phyloP scores from a whole-genome alignment of 2,113 vertebrate genomes.

The Mandrillus leucophaeus region DNA sequence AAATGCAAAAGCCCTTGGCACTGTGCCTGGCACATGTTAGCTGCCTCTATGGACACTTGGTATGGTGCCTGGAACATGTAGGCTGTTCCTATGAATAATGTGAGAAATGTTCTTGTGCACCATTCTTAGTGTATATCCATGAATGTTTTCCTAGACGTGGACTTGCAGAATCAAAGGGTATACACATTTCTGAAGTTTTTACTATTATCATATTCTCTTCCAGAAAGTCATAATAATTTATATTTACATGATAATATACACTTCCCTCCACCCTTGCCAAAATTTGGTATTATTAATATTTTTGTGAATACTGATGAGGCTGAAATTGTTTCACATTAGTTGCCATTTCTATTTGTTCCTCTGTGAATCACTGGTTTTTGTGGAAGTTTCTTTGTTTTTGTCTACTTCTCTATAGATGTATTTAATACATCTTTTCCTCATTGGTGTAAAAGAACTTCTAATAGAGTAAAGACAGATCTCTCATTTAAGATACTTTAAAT shows the following conservation, averaged over 20 bases:
- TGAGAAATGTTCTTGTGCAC: background rate
- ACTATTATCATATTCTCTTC: background rate
- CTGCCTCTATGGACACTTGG: background rate
- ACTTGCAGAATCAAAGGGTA: background rate
- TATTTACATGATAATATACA: background rate
- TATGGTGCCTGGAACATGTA: background rate
- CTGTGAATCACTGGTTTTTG: background rate
- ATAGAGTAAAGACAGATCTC: background rate
- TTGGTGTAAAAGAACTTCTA: background rate
- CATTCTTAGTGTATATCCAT: background rate
- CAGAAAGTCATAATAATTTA: background rate
- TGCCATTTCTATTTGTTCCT: background rate
- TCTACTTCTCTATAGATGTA: background rate
- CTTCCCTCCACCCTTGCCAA: background rate
- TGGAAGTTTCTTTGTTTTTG: background rate
- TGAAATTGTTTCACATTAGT: background rate
- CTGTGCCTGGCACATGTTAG: background rate
- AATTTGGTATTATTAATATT: background rate
- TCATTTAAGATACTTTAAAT: background rate
- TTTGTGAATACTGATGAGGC: background rate
- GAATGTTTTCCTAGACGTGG: background rate
- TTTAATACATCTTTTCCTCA: constrained; percentile 4
- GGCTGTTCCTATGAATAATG: background rate
- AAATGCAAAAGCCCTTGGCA: background rate
- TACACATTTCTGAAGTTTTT: background rate